Evolutionary conservation across 1,140 invertebrate genomes (phyloP), one percentile per base, ranked within the genome.

Genomic region (Neuroterus valhalla): DNA sequence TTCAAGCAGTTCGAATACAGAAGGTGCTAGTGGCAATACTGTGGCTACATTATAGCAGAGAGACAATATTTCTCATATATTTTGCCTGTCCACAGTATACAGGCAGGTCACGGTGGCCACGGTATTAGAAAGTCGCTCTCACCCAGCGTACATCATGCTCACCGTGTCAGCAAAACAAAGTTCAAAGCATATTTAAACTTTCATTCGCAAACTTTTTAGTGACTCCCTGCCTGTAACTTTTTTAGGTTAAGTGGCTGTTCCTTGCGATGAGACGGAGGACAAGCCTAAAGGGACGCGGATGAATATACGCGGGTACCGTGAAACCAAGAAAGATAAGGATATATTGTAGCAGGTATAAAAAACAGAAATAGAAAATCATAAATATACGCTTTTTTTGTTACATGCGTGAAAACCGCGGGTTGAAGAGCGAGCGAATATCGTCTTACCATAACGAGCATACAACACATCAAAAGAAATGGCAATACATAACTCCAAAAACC

Each of bases 161-260:
- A 70, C 19, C 66, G 17, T 43, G 23, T 38, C 66, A 68, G 76
- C 75, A 78, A 82, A 83, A 84, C 82, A 84, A 88, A 88, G 78
- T 88, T 83, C 76, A 73, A 71, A 76, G 78, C 79, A 82, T 86
- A 87, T 87, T 88, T 87, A 87, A 88, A 88, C 84, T 88, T 88
- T 87, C 86, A 88, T 88, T 87, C 83, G 82, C 85, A 88, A 88
- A 88, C 85, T 88, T 88, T 88, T 87, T 87, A 86, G 81, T 84
- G 68, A 62, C 55, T 38, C 75, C 52, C 66, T 46, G 42, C 66
- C 50, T 11, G 72, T 8, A 17, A 15, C 44, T 38, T 67, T n/a
- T 12, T 23, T 8, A 45, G 19, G 45, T 46, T 23, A 15, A 38
- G 62, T 3, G 21, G 21, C 31, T 38, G 23, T 11, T 12, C 1